These are phyloP conservation scores for Aleiodes leptofemur DNA, from an alignment of 2,888 invertebrate genomes.

Conservation along the genomic window DNA sequence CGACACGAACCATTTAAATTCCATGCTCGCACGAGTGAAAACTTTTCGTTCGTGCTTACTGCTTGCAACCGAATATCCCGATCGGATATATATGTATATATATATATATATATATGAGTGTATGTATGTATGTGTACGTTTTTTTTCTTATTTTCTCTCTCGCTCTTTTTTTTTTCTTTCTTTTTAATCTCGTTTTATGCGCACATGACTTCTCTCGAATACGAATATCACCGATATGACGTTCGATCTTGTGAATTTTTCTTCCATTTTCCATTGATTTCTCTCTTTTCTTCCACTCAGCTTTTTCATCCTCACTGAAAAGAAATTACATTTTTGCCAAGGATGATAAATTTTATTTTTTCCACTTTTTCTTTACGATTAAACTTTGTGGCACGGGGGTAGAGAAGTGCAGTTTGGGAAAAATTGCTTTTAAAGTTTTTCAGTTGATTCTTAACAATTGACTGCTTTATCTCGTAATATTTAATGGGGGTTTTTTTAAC, in stretches of 20 bases:
- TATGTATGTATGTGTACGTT: background rate
- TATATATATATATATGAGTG: background rate
- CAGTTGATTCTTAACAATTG: background rate
- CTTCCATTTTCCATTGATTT: background rate
- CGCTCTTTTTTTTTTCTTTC: constrained; percentile 2
- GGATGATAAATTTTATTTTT: constrained; percentile 41
- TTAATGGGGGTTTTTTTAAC: constrained; percentile 41
- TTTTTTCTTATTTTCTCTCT: background rate
- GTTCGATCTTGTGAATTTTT: constrained; percentile 21
- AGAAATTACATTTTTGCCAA: constrained; percentile 35
- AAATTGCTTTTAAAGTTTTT: background rate
- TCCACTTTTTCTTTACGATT: background rate
- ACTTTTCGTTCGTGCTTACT: constrained; percentile 50
- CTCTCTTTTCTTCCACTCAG: background rate
- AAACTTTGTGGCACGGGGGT: background rate
- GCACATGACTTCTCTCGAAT: constrained; percentile 35
- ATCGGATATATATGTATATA: constrained; percentile 33
- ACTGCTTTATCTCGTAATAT: background rate
- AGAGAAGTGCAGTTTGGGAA: background rate
- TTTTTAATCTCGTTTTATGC: constrained; percentile 30
- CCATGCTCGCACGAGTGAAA: constrained; percentile 51
- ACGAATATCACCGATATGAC: constrained; percentile 18
- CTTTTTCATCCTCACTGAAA: background rate
- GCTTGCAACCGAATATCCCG: constrained; percentile 41
- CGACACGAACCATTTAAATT: constrained; percentile 43